These are phyloP conservation scores for Ophioninae sp. DNA, from an alignment of 2,888 invertebrate genomes.

Conservation along the genomic window DNA sequence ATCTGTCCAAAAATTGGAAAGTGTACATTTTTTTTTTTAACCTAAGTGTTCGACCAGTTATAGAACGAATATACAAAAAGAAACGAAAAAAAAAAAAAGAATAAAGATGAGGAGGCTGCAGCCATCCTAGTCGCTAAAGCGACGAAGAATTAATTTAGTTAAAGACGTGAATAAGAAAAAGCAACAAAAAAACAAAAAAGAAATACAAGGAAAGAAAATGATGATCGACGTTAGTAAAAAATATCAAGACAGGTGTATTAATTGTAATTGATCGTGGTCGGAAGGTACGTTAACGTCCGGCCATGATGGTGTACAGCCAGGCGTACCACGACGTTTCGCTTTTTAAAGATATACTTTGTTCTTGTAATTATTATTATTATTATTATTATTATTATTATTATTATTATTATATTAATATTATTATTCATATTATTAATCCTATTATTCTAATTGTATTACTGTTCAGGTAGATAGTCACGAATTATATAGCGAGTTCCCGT, in stretches of 20 bases:
- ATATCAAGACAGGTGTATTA: constrained; percentile 67
- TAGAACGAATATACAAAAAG: constrained; percentile 57
- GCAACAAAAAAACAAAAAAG: constrained; percentile 34
- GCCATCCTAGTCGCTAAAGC: constrained; percentile 34
- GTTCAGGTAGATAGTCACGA: constrained; percentile 64
- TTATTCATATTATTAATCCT: constrained; percentile 62
- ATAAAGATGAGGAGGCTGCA: constrained; percentile 7
- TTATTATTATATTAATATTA: constrained; percentile 31
- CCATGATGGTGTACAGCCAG: constrained; percentile 67
- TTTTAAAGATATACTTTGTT: constrained; percentile 54
- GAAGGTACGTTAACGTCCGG: constrained; percentile 55
- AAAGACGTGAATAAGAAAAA: constrained; percentile 42
- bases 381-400: constrained; percentile 46
- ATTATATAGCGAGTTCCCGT: constrained; percentile 46
- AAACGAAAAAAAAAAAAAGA: constrained; percentile 33
- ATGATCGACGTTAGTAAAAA: constrained; percentile 48
- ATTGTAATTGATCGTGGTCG: constrained; percentile 66
- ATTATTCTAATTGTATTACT: constrained; percentile 66
- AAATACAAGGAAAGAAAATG: constrained; percentile 38
- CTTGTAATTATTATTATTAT: constrained; percentile 57
- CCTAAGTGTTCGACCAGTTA: constrained; percentile 52
- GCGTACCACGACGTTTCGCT: constrained; percentile 67
- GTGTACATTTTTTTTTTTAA: constrained; percentile 57
- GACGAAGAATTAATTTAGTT: constrained; percentile 31
- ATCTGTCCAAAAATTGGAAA: neutral